These are phyloP conservation scores for Gavia stellata DNA, from an alignment of 2,113 vertebrate species.

Conservation along the genomic window DNA sequence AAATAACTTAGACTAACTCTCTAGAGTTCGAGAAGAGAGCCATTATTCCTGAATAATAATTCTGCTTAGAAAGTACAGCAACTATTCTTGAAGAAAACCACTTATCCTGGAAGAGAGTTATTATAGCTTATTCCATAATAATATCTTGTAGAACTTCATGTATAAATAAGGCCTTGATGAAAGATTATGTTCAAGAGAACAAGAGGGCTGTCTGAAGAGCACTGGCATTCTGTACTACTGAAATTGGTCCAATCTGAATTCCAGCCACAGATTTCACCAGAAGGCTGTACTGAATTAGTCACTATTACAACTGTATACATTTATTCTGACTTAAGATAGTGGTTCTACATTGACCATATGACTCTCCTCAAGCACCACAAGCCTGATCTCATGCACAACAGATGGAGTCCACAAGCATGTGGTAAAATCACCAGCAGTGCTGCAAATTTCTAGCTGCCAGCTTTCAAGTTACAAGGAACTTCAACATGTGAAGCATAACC, in stretches of 20 bases:
- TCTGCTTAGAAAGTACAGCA: slow-evolving; percentile 13
- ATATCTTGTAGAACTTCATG: not conserved
- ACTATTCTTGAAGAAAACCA: slow-evolving; percentile 26
- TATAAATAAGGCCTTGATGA: slow-evolving; percentile 27
- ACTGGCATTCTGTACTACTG: not conserved
- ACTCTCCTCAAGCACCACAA: not conserved
- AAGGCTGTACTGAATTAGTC: not conserved
- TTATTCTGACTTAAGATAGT: not conserved
- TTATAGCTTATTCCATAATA: slow-evolving; percentile 21
- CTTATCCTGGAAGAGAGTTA: slow-evolving; percentile 4
- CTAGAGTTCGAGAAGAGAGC: not conserved
- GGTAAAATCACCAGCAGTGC: not conserved
- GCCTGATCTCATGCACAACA: not conserved
- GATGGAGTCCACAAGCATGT: not conserved
- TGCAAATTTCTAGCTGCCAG: not conserved
- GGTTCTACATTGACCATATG: not conserved
- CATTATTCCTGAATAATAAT: not conserved
- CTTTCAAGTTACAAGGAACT: not conserved
- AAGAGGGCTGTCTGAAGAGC: slow-evolving; percentile 1
- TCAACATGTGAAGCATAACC: not conserved
- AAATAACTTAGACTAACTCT: not conserved
- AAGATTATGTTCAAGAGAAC: slow-evolving; percentile 12
- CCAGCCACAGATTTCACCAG: not conserved
- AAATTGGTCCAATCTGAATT: not conserved
- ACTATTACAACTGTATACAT: not conserved